Evolutionary conservation across 53 echinoderm and acorn worm species (phyloP), one percentile per base, ranked within the genome.

Genomic region (Luidia sarsii): DNA sequence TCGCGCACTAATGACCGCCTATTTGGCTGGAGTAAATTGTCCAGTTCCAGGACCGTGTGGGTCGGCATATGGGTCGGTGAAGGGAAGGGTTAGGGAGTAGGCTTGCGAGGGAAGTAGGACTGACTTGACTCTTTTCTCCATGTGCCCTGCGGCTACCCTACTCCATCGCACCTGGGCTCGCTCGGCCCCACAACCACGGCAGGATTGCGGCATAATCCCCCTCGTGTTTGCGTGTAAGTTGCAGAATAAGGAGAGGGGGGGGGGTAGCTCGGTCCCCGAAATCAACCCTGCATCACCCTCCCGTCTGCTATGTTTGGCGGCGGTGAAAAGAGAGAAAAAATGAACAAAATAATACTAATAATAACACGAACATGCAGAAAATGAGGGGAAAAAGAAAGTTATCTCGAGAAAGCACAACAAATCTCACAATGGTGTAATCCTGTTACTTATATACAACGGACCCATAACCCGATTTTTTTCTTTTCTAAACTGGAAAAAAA

Each of bases 401-500:
- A 39, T 41, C 41, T 41, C 6, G 28, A 10, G 15, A 20, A 63
- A 63, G 36, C 63, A 54, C 72, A 72, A 54, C 55, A 35, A 1
- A 10, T 30, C 22, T 22, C 33, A 77, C 77, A 77, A 77, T 29
- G 32, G 30, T 31, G 30, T 77, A 77, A 77, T 77, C 77, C 77
- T 31, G 59, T 61, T 61, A 77, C 41, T 46, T 60, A 77, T 32
- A 55, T 60, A 48, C 59, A 18, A 30, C 46, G 57, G 24, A 25
- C 41, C 18, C n/a, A 60, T 77, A 77, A 77, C 59, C 41, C 35
- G 67, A 77, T 77, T 59, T n/a, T n/a, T n/a, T n/a, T n/a, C n/a
- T n/a, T n/a, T n/a, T n/a, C n/a, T n/a, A n/a, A n/a, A n/a, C n/a
- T n/a, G n/a, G n/a, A 77, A 29, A 25, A 61, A 15, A 18, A 61